Conservation (phyloP, 1,140 invertebrate species). For the Lasioglossum albipes region DNA sequence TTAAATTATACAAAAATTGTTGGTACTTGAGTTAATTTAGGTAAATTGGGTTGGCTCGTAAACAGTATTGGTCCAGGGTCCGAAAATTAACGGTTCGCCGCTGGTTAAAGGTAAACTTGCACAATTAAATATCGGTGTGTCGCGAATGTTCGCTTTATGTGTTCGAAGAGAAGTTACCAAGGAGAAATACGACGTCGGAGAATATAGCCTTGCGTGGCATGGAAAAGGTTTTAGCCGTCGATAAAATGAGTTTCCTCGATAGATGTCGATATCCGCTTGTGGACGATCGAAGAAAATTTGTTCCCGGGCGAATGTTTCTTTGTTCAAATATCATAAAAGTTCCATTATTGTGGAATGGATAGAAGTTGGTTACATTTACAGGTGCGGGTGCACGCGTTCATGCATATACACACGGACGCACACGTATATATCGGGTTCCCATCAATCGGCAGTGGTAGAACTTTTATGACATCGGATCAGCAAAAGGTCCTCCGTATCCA, state of each 20-base stretch:
- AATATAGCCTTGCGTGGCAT: background rate
- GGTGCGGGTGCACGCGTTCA: background rate
- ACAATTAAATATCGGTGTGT: background rate
- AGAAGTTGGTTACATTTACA: conserved; percentile 4
- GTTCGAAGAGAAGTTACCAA: background rate
- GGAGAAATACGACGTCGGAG: background rate
- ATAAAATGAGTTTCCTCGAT: conserved; percentile 20
- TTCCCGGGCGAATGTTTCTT: background rate
- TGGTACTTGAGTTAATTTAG: too few species aligned
- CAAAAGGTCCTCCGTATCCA: background rate
- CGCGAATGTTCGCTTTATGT: background rate
- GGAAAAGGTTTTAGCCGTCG: background rate
- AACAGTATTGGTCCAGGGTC: too few species aligned
- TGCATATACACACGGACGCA: too few species aligned
- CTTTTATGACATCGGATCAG: background rate
- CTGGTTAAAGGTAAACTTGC: too few species aligned
- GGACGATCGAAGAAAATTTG: conserved; percentile 28
- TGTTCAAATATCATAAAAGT: conserved; percentile 31
- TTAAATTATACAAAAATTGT: too few species aligned
- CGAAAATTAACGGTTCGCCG: too few species aligned
- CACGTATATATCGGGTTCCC: too few species aligned
- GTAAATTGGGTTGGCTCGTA: too few species aligned
- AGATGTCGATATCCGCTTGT: conserved; percentile 6
- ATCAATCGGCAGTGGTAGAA: background rate
- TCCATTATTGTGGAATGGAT: background rate